Evolutionary conservation across 2,888 invertebrate genomes (phyloP).

Genomic region (Macrosoma leucophasiata): DNA sequence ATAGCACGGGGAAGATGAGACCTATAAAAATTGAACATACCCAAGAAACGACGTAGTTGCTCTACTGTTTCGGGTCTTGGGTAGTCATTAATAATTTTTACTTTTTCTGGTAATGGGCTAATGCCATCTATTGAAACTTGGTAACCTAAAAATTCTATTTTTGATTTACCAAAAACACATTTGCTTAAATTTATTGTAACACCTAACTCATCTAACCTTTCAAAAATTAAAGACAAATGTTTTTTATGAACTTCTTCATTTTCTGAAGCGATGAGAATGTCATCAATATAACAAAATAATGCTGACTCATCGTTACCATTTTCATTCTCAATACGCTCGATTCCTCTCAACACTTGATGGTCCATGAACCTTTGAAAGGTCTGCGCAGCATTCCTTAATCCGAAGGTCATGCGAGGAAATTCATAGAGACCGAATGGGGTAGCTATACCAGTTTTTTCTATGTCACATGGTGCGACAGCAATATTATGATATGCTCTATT

Average conservation of each 20-base stretch:
- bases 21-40: conserved; percentile 8
- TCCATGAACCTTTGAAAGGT: too few relatives aligned
- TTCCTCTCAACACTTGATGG: too few relatives aligned
- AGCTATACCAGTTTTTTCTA: conserved; percentile 6
- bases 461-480: not conserved
- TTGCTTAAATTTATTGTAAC: conserved; percentile 3
- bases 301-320: not conserved
- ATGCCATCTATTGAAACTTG: conserved; percentile 1
- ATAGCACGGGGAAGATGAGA: conserved; percentile 1
- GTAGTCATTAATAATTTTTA: not conserved
- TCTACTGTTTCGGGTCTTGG: conserved; percentile 3
- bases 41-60: conserved; percentile 7
- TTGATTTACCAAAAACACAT: conserved; percentile 4
- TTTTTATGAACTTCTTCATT: not conserved
- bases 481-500: not conserved
- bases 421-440: too few relatives aligned
- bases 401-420: too few relatives aligned
- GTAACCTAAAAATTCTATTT: conserved; percentile 5
- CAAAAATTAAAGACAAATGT: not conserved
- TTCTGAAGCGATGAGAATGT: conserved; percentile 1
- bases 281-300: conserved; percentile 1
- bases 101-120: conserved; percentile 4
- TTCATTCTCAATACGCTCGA: not conserved
- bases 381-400: too few relatives aligned
- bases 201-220: too few relatives aligned